Evolutionary conservation across 2,888 invertebrate species (phyloP).

Genomic region (Amblyjoppa fuscipennis): DNA sequence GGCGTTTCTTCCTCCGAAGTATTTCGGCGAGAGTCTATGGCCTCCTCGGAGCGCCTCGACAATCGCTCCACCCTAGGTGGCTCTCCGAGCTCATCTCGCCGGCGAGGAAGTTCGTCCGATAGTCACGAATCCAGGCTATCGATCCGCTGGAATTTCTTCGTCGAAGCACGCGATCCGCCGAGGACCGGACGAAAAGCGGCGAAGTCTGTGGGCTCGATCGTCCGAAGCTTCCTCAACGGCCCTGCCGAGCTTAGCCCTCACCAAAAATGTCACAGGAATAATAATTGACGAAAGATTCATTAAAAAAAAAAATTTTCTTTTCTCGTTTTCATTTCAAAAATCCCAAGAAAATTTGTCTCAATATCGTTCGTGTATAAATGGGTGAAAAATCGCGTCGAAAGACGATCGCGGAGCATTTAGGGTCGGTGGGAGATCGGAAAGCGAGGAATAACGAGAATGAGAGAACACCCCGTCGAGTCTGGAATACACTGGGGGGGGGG

Average conservation of each 20-base stretch:
- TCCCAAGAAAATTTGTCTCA: conserved; percentile 10
- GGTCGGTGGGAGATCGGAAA: conserved; percentile 33
- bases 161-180: neutral
- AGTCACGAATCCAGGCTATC: conserved; percentile 5
- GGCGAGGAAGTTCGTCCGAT: conserved; percentile 1
- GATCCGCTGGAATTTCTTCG: conserved; percentile 12
- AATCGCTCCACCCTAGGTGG: conserved; percentile 30
- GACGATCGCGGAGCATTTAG: conserved; percentile 24
- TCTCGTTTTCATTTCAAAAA: neutral
- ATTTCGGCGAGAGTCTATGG: conserved; percentile 3
- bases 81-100: neutral
- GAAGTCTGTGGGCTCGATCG: neutral
- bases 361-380: conserved; percentile 12
- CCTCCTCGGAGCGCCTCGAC: conserved; percentile 13
- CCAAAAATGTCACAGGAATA: no score
- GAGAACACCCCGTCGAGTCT: conserved; percentile 71
- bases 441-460: conserved; percentile 34
- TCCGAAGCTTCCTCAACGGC: neutral
- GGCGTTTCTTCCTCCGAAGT: conserved; percentile 7
- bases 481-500: conserved; percentile 64
- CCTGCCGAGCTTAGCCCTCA: neutral
- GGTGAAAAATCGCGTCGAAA: conserved; percentile 23
- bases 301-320: neutral
- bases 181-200: neutral
- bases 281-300: no score